These are phyloP conservation scores for Nothoprocta perdicaria DNA, from an alignment of 2,113 vertebrate species.

Conservation along the genomic window DNA sequence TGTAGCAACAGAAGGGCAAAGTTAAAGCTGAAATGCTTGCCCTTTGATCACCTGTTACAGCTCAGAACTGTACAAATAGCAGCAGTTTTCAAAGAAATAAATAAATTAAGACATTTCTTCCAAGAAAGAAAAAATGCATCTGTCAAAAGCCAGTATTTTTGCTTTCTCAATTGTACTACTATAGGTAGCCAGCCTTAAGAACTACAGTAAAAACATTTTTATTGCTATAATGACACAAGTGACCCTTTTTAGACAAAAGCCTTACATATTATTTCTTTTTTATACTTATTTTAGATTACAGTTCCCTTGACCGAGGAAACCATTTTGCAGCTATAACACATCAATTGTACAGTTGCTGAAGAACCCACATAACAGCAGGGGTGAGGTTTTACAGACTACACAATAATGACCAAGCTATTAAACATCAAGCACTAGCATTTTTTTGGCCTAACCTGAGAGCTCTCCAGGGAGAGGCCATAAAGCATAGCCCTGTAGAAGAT, in stretches of 20 bases:
- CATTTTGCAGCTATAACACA: conserved; percentile 10
- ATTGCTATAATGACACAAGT: neutral
- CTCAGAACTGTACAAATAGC: neutral
- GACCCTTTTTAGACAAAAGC: neutral
- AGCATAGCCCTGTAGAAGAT: conserved; percentile 15
- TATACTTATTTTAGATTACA: conserved; percentile 29
- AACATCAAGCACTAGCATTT: conserved; percentile 63
- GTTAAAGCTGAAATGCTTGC: neutral
- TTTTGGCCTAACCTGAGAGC: conserved; percentile 50
- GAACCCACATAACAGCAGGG: conserved; percentile 54
- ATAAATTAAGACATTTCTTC: too few relatives aligned
- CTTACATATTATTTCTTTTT: neutral
- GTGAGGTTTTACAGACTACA: conserved; percentile 54
- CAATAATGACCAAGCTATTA: conserved; percentile 62
- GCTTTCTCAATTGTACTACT: neutral
- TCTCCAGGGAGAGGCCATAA: conserved; percentile 37
- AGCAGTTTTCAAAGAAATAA: neutral
- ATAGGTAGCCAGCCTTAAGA: neutral
- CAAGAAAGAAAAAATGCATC: neutral
- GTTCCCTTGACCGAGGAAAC: conserved; percentile 11
- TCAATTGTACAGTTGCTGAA: conserved; percentile 52
- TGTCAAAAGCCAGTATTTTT: neutral
- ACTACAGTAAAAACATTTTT: neutral
- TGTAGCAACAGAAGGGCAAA: neutral
- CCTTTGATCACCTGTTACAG: neutral